Percentiles rank a stretch among this genome's conserved stretches.
Conservation (phyloP, 2,888 invertebrate genomes). For the Seira ritae region DNA sequence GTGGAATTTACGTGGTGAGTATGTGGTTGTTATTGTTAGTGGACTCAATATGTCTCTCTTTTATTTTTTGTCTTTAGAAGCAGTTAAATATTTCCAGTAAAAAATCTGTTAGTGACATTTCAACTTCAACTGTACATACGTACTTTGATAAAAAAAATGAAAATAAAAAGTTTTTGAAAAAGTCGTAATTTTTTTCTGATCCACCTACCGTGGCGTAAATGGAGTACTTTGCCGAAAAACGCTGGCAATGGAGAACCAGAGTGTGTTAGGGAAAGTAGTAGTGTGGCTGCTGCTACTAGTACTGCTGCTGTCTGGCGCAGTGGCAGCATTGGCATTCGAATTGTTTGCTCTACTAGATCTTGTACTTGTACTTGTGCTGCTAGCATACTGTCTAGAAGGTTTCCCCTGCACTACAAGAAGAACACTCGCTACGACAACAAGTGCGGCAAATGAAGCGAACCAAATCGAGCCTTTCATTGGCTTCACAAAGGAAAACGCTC, state of each 20-base stretch:
- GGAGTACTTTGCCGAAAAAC: constrained; percentile 73
- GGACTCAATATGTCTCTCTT: too few species aligned
- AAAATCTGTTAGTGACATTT: too few species aligned
- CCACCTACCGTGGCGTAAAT: constrained; percentile 72
- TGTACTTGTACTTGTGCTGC: too few species aligned
- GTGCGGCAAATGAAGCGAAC: constrained; percentile 69
- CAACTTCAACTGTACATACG: too few species aligned
- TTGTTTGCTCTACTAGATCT: not conserved
- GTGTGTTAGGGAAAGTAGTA: constrained; percentile 71
- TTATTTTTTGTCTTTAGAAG: too few species aligned
- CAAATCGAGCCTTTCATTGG: constrained; percentile 72
- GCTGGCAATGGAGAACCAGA: constrained; percentile 73
- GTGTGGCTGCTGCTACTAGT: constrained; percentile 55
- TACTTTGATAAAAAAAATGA: too few species aligned
- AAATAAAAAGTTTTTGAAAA: not conserved
- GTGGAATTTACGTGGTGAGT: not conserved
- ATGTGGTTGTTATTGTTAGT: too few species aligned
- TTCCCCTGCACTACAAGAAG: constrained; percentile 72
- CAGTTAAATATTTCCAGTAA: too few species aligned
- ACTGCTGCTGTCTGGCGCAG: constrained; percentile 25
- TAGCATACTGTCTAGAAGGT: constrained; percentile 35
- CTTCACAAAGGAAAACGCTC: constrained; percentile 75
- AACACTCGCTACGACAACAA: constrained; percentile 70
- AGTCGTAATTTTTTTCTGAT: not conserved
- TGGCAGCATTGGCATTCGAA: constrained; percentile 2